phyloP scores from a whole-genome alignment of 53 echinoderm and acorn worm genomes.

The Mesocentrotus franciscanus region DNA sequence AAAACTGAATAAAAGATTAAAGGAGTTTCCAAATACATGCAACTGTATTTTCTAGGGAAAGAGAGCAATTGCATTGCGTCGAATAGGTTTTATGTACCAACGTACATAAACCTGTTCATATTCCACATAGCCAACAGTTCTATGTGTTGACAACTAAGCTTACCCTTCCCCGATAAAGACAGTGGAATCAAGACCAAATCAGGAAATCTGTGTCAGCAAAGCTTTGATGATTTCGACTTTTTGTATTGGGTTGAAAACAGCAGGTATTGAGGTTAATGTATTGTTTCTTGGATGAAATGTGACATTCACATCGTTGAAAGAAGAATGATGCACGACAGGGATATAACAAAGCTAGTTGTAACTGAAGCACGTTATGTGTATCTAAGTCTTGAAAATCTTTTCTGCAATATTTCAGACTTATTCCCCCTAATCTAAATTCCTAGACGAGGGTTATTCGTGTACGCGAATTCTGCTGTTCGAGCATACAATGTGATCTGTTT shows the following conservation, averaged over 20 bases:
- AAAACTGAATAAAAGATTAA: too few species aligned
- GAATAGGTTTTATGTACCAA: background rate
- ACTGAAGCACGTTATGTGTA: background rate
- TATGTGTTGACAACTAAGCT: background rate
- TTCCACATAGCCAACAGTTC: background rate
- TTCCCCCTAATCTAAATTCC: background rate
- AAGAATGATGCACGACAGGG: background rate
- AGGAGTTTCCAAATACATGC: too few species aligned
- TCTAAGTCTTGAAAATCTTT: background rate
- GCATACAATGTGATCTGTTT: background rate
- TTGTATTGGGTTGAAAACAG: background rate
- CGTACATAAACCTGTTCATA: background rate
- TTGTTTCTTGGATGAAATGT: background rate
- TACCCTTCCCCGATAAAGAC: background rate
- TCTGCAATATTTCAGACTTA: background rate
- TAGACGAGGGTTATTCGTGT: background rate
- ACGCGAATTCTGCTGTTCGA: background rate
- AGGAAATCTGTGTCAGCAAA: constrained; percentile 1
- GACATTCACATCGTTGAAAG: background rate
- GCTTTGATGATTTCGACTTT: constrained; percentile 18
- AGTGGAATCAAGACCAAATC: background rate
- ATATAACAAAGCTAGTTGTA: background rate
- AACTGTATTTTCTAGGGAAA: too few species aligned
- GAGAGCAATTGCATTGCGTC: too few species aligned
- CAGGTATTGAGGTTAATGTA: background rate